Percentiles rank a stretch among this genome's conserved stretches.
Evolutionary conservation across 2,797 vertebrate genomes (phyloP).

Genomic region (Xenopus petersii): DNA sequence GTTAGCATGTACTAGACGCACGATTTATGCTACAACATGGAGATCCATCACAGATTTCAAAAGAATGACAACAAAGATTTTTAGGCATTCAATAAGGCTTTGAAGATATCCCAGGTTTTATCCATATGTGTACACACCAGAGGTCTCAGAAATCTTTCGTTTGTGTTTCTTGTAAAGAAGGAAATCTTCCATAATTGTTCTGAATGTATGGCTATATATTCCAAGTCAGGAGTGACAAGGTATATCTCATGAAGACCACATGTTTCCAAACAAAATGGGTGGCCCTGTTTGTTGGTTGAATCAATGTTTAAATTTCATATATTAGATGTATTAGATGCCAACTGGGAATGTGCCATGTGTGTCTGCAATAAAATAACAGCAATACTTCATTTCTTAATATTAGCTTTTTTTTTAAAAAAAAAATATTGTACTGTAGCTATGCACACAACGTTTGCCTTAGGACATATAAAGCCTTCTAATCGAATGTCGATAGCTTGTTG

Average conservation of each 20-base stretch:
- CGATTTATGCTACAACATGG: conserved; percentile 5
- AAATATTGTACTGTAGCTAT: no score
- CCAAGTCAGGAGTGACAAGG: not conserved
- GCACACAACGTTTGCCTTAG: no score
- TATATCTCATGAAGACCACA: not conserved
- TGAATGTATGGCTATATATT: conserved; percentile 1
- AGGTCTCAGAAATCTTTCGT: conserved; percentile 4
- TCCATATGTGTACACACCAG: conserved; percentile 36
- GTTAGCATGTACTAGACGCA: not conserved
- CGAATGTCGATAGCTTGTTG: no score
- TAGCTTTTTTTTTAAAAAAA: no score
- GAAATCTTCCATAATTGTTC: conserved; percentile 2
- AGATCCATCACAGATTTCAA: conserved; percentile 27
- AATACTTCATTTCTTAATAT: no score
- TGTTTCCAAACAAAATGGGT: conserved; percentile 13
- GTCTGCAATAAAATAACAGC: no score
- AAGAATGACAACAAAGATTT: conserved; percentile 21
- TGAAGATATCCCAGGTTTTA: conserved; percentile 34
- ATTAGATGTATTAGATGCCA: no score
- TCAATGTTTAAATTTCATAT: no score
- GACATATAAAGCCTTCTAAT: no score
- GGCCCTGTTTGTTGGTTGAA: conserved; percentile 2
- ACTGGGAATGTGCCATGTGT: no score
- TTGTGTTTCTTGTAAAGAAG: not conserved
- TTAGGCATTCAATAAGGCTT: conserved; percentile 22